Conservation (phyloP, 37 sponge, comb jelly and placozoan genomes). For the Crambe crambe region DNA sequence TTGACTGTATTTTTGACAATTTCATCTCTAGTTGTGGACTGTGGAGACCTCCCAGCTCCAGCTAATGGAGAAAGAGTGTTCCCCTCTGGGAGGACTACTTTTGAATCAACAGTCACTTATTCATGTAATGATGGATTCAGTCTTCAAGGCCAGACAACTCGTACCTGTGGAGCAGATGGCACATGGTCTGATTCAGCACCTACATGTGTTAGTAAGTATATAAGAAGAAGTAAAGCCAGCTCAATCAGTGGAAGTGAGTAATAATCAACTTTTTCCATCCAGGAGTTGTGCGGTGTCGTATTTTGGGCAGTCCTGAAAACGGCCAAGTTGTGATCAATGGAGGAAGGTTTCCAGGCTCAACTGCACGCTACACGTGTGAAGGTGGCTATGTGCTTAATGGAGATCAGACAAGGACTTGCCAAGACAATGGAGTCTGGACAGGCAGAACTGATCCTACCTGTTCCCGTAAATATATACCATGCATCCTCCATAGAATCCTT, state of each 20-base stretch:
- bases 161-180: constrained; percentile 42
- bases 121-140: constrained; percentile 48
- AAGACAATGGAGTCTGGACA: constrained; percentile 53
- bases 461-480: constrained; percentile 46
- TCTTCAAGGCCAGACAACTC: constrained; percentile 28
- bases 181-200: constrained; percentile 59
- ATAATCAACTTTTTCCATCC: neutral
- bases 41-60: constrained; percentile 37
- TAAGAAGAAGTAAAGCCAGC: neutral
- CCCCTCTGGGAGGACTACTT: constrained; percentile 8
- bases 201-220: constrained; percentile 44
- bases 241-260: neutral
- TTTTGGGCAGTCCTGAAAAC: constrained; percentile 17
- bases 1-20: too few relatives aligned
- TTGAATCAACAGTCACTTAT: constrained; percentile 52
- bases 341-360: constrained; percentile 2
- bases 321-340: constrained; percentile 15
- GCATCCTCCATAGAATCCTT: too few relatives aligned
- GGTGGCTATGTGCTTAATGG: constrained; percentile 35
- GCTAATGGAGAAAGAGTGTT: constrained; percentile 18
- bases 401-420: constrained; percentile 33
- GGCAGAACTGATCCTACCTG: constrained; percentile 54
- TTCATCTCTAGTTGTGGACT: constrained; percentile 44
- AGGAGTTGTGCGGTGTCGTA: constrained; percentile 29
- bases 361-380: constrained; percentile 44